Evolutionary conservation across 1,140 invertebrate species (phyloP).

Genomic region (Musca domestica): DNA sequence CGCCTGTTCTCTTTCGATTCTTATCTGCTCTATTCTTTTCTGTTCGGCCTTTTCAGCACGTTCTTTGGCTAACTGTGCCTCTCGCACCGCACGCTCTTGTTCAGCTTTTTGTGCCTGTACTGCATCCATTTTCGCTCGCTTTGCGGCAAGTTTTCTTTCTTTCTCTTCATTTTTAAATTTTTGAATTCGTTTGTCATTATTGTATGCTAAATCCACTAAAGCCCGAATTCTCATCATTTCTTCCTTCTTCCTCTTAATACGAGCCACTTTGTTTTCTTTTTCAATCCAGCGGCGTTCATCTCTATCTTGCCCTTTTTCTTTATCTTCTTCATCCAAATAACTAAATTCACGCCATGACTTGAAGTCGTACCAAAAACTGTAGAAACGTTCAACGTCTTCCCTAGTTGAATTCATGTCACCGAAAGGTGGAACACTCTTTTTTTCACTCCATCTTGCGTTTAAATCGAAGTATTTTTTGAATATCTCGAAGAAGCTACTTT

Average conservation of each 20-base stretch:
- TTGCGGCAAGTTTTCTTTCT: conserved; percentile 83
- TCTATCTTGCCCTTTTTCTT: conserved; percentile 93
- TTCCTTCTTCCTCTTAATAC: conserved; percentile 92
- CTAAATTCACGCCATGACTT: conserved; percentile 99
- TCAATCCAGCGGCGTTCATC: conserved; percentile 97
- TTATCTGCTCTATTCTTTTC: conserved; percentile 73
- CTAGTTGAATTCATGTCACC: conserved; percentile 71
- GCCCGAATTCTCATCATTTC: conserved; percentile 88
- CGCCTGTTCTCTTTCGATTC: conserved; percentile 81
- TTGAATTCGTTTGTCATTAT: conserved; percentile 87
- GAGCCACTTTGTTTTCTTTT: conserved; percentile 91
- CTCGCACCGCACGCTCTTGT: conserved; percentile 70
- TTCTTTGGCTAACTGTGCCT: conserved; percentile 76
- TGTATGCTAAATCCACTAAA: conserved; percentile 91
- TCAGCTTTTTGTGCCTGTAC: conserved; percentile 78
- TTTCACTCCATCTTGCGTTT: conserved; percentile 91
- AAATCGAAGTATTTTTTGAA: conserved; percentile 79
- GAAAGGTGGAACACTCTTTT: conserved; percentile 79
- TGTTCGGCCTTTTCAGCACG: conserved; percentile 78
- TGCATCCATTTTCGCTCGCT: conserved; percentile 87
- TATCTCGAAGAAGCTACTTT: conserved; percentile 79
- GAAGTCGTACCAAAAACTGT: conserved; percentile 94
- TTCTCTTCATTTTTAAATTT: conserved; percentile 94
- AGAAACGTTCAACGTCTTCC: conserved; percentile 80
- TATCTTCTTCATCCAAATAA: conserved; percentile 98